Percentiles rank a stretch among this genome's conserved stretches.
Conservation (phyloP, 2,888 invertebrate genomes). For the Lepidochitona cinerea region DNA sequence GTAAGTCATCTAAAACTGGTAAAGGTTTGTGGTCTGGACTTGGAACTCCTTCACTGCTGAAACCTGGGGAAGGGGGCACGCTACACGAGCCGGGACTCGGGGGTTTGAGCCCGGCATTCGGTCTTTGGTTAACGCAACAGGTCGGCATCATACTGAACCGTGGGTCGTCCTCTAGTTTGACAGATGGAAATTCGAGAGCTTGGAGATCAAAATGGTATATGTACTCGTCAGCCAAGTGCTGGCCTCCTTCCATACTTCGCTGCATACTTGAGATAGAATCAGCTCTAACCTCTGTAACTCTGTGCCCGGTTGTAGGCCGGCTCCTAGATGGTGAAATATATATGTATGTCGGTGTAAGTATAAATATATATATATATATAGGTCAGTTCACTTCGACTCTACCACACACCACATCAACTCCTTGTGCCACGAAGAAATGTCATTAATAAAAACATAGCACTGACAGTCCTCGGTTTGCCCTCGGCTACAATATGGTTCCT, state of each 20-base stretch:
- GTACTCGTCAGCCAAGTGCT: conserved; percentile 59
- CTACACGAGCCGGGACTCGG: conserved; percentile 40
- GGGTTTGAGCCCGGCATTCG: conserved; percentile 14
- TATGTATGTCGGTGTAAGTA: not conserved
- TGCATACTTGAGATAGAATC: too few relatives aligned
- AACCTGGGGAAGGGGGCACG: conserved; percentile 50
- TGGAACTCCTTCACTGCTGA: conserved; percentile 27
- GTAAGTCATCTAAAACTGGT: not conserved
- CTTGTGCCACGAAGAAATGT: conserved; percentile 15
- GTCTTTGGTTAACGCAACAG: not conserved
- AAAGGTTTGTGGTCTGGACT: conserved; percentile 4
- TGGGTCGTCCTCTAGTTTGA: conserved; percentile 45
- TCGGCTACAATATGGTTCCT: not conserved
- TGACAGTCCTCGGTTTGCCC: not conserved
- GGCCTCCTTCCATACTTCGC: conserved; percentile 47
- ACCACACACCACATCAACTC: conserved; percentile 21
- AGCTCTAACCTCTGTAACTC: too few relatives aligned
- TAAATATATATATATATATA: conserved; percentile 10
- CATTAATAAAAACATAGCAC: conserved; percentile 13
- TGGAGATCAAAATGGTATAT: conserved; percentile 61
- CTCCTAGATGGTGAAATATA: not conserved
- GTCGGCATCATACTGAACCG: conserved; percentile 18
- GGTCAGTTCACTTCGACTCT: not conserved
- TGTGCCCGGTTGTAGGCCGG: too few relatives aligned
- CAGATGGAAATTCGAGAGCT: conserved; percentile 50